phyloP scores from a whole-genome alignment of 1,140 invertebrate genomes.

The Anoplophora glabripennis region DNA sequence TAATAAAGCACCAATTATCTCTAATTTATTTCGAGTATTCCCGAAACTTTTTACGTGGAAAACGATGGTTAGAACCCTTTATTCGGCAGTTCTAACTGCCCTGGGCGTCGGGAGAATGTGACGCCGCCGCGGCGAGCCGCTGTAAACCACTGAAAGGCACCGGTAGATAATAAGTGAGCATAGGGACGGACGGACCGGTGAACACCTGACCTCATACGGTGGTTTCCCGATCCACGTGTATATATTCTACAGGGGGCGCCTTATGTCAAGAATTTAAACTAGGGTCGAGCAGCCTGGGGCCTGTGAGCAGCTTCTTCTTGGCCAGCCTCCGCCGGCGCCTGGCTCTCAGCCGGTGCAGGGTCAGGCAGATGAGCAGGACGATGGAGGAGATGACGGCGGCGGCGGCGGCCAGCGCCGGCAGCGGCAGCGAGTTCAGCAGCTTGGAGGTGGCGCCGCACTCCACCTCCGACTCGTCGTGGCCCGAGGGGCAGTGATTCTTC shows the following conservation, averaged over 20 bases:
- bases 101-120: conserved; percentile 18
- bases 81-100: too few relatives aligned
- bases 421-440: conserved; percentile 47
- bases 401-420: conserved; percentile 56
- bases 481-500: conserved; percentile 77
- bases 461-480: conserved; percentile 74
- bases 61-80: too few relatives aligned
- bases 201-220: conserved; percentile 65
- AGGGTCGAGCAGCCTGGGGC: conserved; percentile 41
- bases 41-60: too few relatives aligned
- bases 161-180: conserved; percentile 47
- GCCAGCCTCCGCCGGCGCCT: conserved; percentile 50
- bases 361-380: conserved; percentile 54
- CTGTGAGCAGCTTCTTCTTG: conserved; percentile 55
- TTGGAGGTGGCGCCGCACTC: conserved; percentile 61
- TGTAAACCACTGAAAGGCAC: conserved; percentile 45
- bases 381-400: conserved; percentile 56
- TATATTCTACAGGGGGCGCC: conserved; percentile 83
- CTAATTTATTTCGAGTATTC: too few relatives aligned
- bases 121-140: conserved; percentile 20
- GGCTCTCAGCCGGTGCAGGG: conserved; percentile 44
- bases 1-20: too few relatives aligned
- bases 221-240: conserved; percentile 83
- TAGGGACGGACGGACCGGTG: conserved; percentile 46
- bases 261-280: conserved; percentile 70